Base-by-base conservation (phyloP, 2,888 invertebrate species). In the Aphodius granarius region DNA sequence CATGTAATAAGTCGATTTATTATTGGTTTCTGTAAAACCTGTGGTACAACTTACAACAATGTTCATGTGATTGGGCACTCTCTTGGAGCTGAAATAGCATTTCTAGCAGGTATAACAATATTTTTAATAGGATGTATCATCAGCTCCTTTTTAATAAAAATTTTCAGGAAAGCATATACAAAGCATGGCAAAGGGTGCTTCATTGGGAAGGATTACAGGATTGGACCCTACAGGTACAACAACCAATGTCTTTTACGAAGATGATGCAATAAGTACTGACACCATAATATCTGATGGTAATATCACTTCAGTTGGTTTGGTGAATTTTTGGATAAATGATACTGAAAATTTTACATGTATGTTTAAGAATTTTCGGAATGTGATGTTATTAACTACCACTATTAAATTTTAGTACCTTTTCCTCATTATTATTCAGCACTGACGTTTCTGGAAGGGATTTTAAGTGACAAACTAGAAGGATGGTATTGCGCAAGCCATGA, bases 281-380 rank as follows among this genome's bases (percentile, higher is more conserved):
- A 68, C 68, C 0, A 20, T 68, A 20, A 68, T 68, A 13, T 20
- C 68, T 13, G 68, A 68, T 68, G 21, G 20, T 21, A 20, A 6
- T 4, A 68, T 21, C 68, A 21, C 19, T 20, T 43, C 19, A 2
- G n/a, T 68, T 19, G 68, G 68, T 19, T 16, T 15, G 22, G 21
- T 68, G 6, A 68, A 68, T 20, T 19, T 68, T 68, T 68, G 22
- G n/a, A 22, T 18, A 9, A 68, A 68, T 68, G 20, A 22, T 68
- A 22, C 21, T n/a, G 68, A 22, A n/a, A 9, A 5, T 20, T 4
- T 20, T 20, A 0, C 15, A 21, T 9, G n/a, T 68, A 22, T 13
- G 68, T n/a, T n/a, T n/a, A n/a, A n/a, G n/a, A n/a, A n/a, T n/a
- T n/a, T n/a, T n/a, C n/a, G n/a, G n/a, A n/a, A n/a, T n/a, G n/a